These are phyloP conservation scores for Drosophila mettleri DNA, from an alignment of 2,888 invertebrate genomes.

Conservation along the genomic window DNA sequence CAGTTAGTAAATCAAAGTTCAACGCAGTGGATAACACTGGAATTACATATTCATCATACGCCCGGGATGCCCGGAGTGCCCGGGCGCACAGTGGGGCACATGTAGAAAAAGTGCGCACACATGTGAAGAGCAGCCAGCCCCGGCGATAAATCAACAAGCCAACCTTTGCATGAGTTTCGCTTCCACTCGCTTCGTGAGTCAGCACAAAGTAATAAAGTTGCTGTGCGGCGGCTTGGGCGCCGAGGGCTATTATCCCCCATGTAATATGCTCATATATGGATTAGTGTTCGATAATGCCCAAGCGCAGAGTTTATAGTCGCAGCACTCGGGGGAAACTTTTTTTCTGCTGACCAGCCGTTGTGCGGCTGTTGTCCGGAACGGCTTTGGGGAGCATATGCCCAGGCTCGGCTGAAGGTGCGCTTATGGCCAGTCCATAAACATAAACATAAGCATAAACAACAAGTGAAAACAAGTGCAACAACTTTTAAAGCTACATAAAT, in stretches of 20 bases:
- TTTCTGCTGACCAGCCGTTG: conserved; percentile 41
- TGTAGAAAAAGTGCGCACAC: conserved; percentile 41
- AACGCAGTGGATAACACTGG: conserved; percentile 69
- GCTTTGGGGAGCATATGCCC: conserved; percentile 29
- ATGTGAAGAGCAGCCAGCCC: conserved; percentile 53
- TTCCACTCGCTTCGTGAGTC: conserved; percentile 60
- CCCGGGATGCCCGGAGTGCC: conserved; percentile 41
- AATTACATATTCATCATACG: conserved; percentile 79
- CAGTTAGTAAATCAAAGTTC: conserved; percentile 80
- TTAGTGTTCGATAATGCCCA: conserved; percentile 72
- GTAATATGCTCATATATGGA: conserved; percentile 68
- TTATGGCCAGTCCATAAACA: conserved; percentile 47
- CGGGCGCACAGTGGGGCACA: conserved; percentile 46
- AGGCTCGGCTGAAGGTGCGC: conserved; percentile 35
- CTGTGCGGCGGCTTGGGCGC: conserved; percentile 11
- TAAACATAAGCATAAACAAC: conserved; percentile 21
- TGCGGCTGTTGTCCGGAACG: conserved; percentile 46
- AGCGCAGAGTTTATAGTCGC: conserved; percentile 25
- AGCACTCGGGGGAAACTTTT: conserved; percentile 8
- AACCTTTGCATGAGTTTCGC: conserved; percentile 76
- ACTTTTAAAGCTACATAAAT: conserved; percentile 54
- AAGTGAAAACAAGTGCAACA: conserved; percentile 17
- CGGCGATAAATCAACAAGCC: conserved; percentile 73
- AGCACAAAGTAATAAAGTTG: conserved; percentile 76
- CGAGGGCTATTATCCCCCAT: conserved; percentile 51